Conservation (phyloP, 2,888 invertebrate genomes). For the Trachelus stipa region DNA sequence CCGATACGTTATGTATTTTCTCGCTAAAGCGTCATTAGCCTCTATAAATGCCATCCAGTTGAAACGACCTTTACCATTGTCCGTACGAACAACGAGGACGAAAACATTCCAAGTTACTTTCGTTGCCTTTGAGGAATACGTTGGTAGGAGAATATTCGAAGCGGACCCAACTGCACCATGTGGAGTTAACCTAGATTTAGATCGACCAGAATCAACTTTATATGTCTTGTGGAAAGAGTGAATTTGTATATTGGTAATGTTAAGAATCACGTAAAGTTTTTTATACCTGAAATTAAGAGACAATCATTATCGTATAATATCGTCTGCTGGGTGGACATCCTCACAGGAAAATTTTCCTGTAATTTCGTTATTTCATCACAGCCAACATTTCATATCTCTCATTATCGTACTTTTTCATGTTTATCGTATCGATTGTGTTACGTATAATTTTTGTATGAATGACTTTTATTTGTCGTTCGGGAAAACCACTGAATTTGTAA, state of each 20-base stretch:
- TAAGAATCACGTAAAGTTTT: background rate
- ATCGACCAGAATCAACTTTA: background rate
- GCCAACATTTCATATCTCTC: too few species aligned
- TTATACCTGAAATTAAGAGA: background rate
- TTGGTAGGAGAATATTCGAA: background rate
- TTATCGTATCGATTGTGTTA: background rate
- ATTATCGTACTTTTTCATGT: background rate
- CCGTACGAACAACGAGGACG: slow-evolving; percentile 1
- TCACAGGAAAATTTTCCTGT: too few species aligned
- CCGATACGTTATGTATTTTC: slow-evolving; percentile 38
- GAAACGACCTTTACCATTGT: slow-evolving; percentile 49
- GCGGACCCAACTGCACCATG: background rate
- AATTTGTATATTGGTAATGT: background rate
- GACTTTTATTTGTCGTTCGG: background rate
- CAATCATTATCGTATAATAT: too few species aligned
- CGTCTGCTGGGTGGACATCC: too few species aligned
- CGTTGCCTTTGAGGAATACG: background rate
- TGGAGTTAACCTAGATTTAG: background rate
- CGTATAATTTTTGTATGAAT: background rate
- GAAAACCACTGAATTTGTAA: background rate
- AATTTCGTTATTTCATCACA: too few species aligned
- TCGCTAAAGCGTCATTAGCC: slow-evolving; percentile 45
- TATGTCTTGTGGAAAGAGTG: background rate
- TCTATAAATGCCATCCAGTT: slow-evolving; percentile 39
- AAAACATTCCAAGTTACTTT: background rate